Base-by-base conservation (phyloP, 2,888 invertebrate genomes). In the Aspidiotus destructor region DNA sequence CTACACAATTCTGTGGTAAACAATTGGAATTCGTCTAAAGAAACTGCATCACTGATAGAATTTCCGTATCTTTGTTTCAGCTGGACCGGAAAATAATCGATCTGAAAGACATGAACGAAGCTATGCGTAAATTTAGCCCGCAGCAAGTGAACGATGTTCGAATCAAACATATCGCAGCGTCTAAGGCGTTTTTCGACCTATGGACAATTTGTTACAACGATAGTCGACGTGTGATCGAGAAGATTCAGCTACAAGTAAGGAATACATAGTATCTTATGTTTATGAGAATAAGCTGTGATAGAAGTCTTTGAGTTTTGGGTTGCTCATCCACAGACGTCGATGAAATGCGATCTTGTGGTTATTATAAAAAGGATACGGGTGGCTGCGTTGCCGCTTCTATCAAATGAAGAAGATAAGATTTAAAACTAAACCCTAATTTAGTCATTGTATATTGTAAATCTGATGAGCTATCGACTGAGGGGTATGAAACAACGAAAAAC, bases 151-250 rank as follows among this genome's bases (percentile, higher is more conserved):
- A 69, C 40, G 62, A 62, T 41, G 28, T 69, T 13, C 62, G 44
- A 57, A 41, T 62, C 40, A 69, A 62, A 48, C 62, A 69, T 40
- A 54, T 62, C 17, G 69, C 62, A 9, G 62, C 62, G 11, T 57
- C 41, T 11, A 61, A 69, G 55, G 52, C 69, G 57, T 69, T 69
- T 48, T 61, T 44, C 44, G 69, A 69, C 55, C 55, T 62, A 41
- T 62, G 62, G 61, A 48, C 54, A 57, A 44, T 69, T 74, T 80
- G 86, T 52, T 82, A 83, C 74, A 81, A 82, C 72, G 87, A 88
- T 76, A 85, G 85, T 73, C 85, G 86, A 73, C 81, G 84, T 75
- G 80, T 88, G 71, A 83, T 87, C 62, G 79, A 81, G 72, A 83
- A 84, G 76, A 87, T 90, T 70, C 81, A 82, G 71, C 82, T 83